Evolutionary conservation across 2,113 vertebrate genomes (phyloP), one percentile per base, ranked within the genome.

Genomic region (Amphiprion percula): DNA sequence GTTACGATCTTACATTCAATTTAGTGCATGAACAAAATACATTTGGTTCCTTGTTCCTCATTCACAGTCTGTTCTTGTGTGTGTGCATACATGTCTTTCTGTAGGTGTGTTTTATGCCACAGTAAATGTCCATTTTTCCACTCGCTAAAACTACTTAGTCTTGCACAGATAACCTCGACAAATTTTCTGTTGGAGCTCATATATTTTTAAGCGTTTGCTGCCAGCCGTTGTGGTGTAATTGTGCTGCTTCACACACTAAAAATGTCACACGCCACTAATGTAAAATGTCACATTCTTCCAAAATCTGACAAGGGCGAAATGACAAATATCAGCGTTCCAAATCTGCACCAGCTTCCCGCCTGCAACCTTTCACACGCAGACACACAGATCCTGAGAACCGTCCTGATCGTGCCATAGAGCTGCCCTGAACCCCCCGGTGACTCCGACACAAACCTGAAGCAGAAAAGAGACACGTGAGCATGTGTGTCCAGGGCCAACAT

Each of bases 401-500:
- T 58, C 30, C 44, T 60, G 17, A 58, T 80, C 30, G 17, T 63
- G 87, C 68, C 30, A 9, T 50, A 10, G 78, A 79, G 77, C 75
- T 41, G 72, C 60, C 75, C 79, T 28, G 63, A 62, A 39, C 23
- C 61, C 33, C 73, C 68, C 0, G 46, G 62, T 55, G 55, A 73
- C 72, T 87, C 65, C 41, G 49, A 69, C 86, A 74, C 56, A 52
- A 59, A 85, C 83, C 83, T 74, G 68, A 77, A 73, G 70, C 77
- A 79, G 71, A 79, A 63, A 76, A 67, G 71, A 37, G 82, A 81
- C 86, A 87, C 79, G 87, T 89, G 87, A 89, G 79, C 66, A 3
- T 90, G 88, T 88, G 87, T 90, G 89, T 90, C 67, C 69, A 23
- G 69, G 53, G 86, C 89, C 91, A 88, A 90, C 89, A 87, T 94